Percentiles rank a stretch among this genome's conserved stretches.
These are phyloP conservation scores for Zeuzera pyrina DNA, from an alignment of 2,888 invertebrate species.

Conservation along the genomic window DNA sequence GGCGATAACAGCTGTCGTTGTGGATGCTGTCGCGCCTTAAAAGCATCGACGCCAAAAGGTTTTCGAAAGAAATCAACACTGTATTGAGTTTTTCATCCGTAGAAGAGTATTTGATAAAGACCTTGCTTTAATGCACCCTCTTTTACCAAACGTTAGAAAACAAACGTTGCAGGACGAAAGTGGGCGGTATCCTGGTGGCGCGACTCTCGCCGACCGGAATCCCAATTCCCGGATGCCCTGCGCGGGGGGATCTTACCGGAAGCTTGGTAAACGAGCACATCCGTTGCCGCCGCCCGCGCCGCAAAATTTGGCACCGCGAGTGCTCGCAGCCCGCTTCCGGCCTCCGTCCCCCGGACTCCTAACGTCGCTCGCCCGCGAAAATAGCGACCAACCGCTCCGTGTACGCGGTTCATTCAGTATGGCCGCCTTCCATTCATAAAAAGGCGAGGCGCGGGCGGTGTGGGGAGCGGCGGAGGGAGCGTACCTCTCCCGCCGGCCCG, in stretches of 20 bases:
- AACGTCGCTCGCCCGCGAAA: slow-evolving; percentile 63
- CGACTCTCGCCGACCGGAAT: slow-evolving; percentile 69
- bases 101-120: background rate
- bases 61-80: background rate
- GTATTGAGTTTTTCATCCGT: background rate
- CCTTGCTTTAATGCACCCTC: background rate
- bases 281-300: slow-evolving; percentile 65
- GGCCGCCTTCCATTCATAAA: slow-evolving; percentile 83
- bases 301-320: slow-evolving; percentile 72
- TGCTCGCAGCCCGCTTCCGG: slow-evolving; percentile 69
- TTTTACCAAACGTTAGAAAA: slow-evolving; percentile 18
- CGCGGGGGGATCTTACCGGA: slow-evolving; percentile 70
- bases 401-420: slow-evolving; percentile 80
- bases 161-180: slow-evolving; percentile 50
- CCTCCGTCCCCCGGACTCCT: slow-evolving; percentile 61
- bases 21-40: slow-evolving; percentile 16
- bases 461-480: slow-evolving; percentile 63
- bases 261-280: slow-evolving; percentile 71
- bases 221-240: slow-evolving; percentile 71
- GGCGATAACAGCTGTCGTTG: slow-evolving; percentile 48
- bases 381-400: slow-evolving; percentile 73
- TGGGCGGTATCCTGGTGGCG: slow-evolving; percentile 59
- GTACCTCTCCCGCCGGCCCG: slow-evolving; percentile 66
- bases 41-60: background rate
- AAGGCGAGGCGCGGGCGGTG: slow-evolving; percentile 71